Base-by-base conservation (phyloP, 2,888 invertebrate genomes). In the Lasius fuliginosus region DNA sequence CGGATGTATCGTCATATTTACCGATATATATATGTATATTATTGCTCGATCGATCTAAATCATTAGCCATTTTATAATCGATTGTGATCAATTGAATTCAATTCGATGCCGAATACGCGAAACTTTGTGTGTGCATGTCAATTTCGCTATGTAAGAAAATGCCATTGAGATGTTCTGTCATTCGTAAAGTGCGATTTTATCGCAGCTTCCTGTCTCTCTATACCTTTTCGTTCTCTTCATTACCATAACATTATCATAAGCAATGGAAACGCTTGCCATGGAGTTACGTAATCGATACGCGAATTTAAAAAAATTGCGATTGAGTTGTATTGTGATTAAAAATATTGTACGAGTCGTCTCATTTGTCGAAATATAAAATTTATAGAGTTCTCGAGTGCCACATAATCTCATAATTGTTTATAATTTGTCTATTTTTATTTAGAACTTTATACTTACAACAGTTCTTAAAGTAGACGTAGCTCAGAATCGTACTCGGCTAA, bases 101-200 rank as follows among this genome's bases (percentile, higher is more conserved):
- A 30, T 58, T 15, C 23, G 30, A 4, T 18, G n/a, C 40, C 68
- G 23, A 30, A 58, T 18, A 27, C 27, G 5, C 71, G 11, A 12
- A 30, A 42, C n/a, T 53, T 67, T 12, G 6, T 11, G 9, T 53
- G 30, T 69, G 58, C 58, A 12, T 46, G 58, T 4, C 18, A 79
- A 71, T 69, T 60, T 33, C 8, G 42, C 46, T 79, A 71, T 79
- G 69, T 79, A 79, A 79, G 58, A 42, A 79, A 71, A 30, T 23
- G 36, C 46, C n/a, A 18, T 12, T 23, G 56, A 23, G 42, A 12
- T 12, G 9, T 33, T 12, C 12, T 23, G 8, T 71, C 42, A 71
- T 58, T 79, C 46, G 27, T 12, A 27, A 56, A 58, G 18, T 42
- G n/a, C 56, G 56, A 27, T 69, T 60, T 79, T 60, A 75, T 65